Conservation (phyloP, 2,888 invertebrate genomes). For the Tachystola acroxantha region DNA sequence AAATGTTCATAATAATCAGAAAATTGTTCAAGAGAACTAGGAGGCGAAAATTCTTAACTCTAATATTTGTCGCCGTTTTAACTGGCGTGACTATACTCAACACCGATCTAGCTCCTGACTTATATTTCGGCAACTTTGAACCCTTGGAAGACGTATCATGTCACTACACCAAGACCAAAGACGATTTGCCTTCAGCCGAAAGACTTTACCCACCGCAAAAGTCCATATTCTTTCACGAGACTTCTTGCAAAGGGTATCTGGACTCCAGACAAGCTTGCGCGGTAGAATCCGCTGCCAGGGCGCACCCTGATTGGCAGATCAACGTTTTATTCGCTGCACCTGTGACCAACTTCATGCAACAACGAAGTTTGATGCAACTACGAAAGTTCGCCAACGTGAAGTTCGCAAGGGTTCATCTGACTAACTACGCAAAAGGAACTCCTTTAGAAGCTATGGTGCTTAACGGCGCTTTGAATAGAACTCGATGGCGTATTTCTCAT, state of each 20-base stretch:
- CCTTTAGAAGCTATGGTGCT: conserved; percentile 76
- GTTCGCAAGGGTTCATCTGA: conserved; percentile 66
- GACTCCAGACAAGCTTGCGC: conserved; percentile 81
- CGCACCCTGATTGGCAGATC: conserved; percentile 77
- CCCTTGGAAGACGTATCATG: conserved; percentile 16
- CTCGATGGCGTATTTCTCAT: conserved; percentile 77
- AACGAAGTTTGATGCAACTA: conserved; percentile 35
- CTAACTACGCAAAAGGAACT: conserved; percentile 71
- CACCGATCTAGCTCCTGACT: no score
- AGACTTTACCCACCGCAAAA: conserved; percentile 34
- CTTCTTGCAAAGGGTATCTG: conserved; percentile 77
- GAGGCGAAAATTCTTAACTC: no score
- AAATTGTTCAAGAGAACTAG: no score
- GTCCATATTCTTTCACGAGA: conserved; percentile 83
- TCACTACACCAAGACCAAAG: conserved; percentile 17
- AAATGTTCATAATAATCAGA: no score
- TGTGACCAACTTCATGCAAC: conserved; percentile 26
- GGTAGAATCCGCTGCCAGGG: conserved; percentile 81
- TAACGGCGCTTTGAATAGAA: conserved; percentile 62
- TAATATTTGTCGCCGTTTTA: no score
- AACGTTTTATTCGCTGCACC: conserved; percentile 76
- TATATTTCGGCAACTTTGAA: no score
- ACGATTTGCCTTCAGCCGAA: conserved; percentile 26
- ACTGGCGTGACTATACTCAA: no score
- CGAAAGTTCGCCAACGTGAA: conserved; percentile 66